phyloP scores from a whole-genome alignment of 23 tunicate species.

The Oikopleura albicans region DNA sequence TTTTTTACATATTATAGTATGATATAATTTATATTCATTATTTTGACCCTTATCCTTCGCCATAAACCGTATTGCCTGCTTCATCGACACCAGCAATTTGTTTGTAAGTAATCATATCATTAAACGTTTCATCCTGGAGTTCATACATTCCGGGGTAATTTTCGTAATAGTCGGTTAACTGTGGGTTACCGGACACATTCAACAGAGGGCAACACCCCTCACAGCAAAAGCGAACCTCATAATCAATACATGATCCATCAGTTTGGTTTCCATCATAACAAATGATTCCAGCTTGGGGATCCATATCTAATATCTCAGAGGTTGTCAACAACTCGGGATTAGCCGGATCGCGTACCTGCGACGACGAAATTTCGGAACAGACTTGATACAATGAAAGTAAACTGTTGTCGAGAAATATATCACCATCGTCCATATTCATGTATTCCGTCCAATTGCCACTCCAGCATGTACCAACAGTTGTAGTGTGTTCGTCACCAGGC shows the following conservation, averaged over 20 bases:
- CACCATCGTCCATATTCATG: background rate
- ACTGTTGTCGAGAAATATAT: too few species aligned
- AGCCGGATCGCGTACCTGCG: background rate
- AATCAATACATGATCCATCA: background rate
- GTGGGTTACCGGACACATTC: background rate
- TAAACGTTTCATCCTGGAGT: background rate
- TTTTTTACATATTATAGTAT: too few species aligned
- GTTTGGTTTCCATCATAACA: background rate
- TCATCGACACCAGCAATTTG: background rate
- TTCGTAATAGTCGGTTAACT: background rate
- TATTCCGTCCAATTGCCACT: background rate
- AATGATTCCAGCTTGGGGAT: background rate
- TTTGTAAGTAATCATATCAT: background rate
- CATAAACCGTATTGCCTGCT: background rate
- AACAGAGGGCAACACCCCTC: slow-evolving; percentile 8
- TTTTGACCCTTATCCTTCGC: slow-evolving; percentile 2
- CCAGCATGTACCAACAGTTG: background rate
- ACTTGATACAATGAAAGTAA: too few species aligned
- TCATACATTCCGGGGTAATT: background rate
- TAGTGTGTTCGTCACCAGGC: background rate
- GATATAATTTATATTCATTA: too few species aligned
- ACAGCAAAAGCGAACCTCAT: background rate
- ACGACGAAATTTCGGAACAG: background rate
- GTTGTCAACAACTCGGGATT: background rate
- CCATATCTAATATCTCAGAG: background rate